Percentiles rank a stretch among this genome's conserved stretches.
Evolutionary conservation across 2,797 vertebrate species (phyloP).

Genomic region (Poecilia gillii): DNA sequence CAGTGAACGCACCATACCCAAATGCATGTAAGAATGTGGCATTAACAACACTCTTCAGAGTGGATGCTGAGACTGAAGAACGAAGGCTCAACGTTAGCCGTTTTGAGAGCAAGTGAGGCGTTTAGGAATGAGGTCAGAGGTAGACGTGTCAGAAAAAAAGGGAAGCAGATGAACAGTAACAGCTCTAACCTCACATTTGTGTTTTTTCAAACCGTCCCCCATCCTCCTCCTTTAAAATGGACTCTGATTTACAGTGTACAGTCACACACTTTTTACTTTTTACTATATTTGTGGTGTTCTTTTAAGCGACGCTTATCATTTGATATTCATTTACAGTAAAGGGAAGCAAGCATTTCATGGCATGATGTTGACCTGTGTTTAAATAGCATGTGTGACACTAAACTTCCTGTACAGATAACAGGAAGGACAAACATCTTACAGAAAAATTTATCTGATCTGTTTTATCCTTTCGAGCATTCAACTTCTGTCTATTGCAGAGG

Average conservation of each 20-base stretch:
- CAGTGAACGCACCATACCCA: background rate
- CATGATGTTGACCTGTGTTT: background rate
- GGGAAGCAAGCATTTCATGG: background rate
- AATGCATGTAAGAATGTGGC: background rate
- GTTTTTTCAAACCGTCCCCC: background rate
- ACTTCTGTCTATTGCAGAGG: too few species aligned
- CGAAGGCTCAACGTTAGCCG: background rate
- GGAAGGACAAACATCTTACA: background rate
- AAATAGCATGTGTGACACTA: background rate
- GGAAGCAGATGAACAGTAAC: background rate
- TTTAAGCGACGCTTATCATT: background rate
- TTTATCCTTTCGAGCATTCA: background rate
- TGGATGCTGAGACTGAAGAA: background rate
- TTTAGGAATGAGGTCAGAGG: background rate
- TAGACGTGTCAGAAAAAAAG: background rate
- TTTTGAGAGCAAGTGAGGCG: background rate
- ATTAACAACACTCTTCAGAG: background rate
- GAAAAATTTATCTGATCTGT: background rate
- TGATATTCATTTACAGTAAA: background rate
- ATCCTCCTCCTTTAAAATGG: background rate
- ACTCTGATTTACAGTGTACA: background rate
- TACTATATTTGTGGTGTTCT: background rate
- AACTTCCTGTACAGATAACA: constrained; percentile 3
- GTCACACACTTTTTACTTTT: background rate
- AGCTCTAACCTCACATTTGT: background rate